These are phyloP conservation scores for Sciaenops ocellatus DNA, from an alignment of 2,797 vertebrate genomes.

Conservation along the genomic window DNA sequence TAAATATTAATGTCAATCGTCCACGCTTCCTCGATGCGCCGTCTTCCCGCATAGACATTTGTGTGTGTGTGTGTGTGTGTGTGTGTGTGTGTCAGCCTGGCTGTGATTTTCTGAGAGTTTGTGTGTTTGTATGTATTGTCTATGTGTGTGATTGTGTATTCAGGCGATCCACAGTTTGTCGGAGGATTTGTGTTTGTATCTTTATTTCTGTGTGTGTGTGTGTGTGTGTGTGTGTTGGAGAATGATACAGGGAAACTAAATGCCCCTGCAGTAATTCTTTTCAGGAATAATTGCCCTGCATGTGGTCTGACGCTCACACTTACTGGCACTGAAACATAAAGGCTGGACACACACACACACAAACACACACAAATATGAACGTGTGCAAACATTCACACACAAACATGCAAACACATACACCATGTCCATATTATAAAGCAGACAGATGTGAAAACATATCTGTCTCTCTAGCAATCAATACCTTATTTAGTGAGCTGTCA, in stretches of 20 bases:
- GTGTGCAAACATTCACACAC: neutral
- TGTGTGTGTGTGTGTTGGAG: neutral
- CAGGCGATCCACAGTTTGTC: conserved; percentile 39
- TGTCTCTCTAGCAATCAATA: neutral
- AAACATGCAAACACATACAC: neutral
- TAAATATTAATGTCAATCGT: conserved; percentile 87
- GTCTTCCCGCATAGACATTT: conserved; percentile 9
- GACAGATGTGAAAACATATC: neutral
- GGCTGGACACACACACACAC: conserved; percentile 14
- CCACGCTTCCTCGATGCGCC: conserved; percentile 65
- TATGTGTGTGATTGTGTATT: conserved; percentile 38
- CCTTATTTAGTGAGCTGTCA: too few relatives aligned
- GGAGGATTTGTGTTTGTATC: conserved; percentile 32
- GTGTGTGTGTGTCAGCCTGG: conserved; percentile 13
- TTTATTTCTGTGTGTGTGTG: conserved; percentile 21
- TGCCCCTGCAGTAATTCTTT: conserved; percentile 81
- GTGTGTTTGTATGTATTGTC: conserved; percentile 33
- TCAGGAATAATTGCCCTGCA: conserved; percentile 83
- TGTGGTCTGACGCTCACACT: conserved; percentile 66
- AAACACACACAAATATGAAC: neutral
- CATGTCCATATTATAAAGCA: neutral
- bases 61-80: conserved; percentile 32
- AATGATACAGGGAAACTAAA: conserved; percentile 39
- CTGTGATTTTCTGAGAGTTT: conserved; percentile 3
- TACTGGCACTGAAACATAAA: neutral